Base-by-base conservation (phyloP, 2,797 vertebrate species). In the Urosaurus nigricauda region DNA sequence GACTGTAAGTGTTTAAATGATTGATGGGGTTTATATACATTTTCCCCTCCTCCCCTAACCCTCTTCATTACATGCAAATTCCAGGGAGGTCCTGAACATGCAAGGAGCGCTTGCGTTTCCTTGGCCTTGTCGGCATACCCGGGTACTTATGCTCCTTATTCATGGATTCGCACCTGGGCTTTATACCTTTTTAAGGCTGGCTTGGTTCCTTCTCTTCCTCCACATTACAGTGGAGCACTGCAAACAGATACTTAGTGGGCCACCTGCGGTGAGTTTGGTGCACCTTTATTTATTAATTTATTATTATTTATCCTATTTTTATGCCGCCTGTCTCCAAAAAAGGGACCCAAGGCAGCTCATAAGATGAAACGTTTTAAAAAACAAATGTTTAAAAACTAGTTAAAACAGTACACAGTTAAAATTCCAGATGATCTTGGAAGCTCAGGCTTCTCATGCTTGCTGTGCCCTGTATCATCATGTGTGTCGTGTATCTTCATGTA, bases 1-100 rank as follows among this genome's bases (percentile, higher is more conserved):
- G 96, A 96, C 96, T 97, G 95, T 32, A 97, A 96, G 96, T 96
- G 96, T 96, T 96, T 96, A 94, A 96, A 95, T 97, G 95, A 97
- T 97, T 96, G 95, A 97, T 97, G 95, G 89, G 93, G 91, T 95
- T 83, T 75, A 53, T 68, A 68, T 81, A 51, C 37, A 65, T 65
- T 60, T 75, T 5, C 2, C 70, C 32, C 77, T 17, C 78, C 58
- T n/a, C 58, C 16, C 95, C 96, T 96, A 95, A 94, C 95, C 94
- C 92, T 51, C 93, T 77, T 94, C 95, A 97, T 97, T 97, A 94
- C 92, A 94, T 94, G 90, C 93, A 96, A 96, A 95, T 95, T 95
- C 91, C 81, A 91, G 95, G 97, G 96, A 96, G 95, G 96, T 95
- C 95, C 96, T 94, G 93, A 95, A 92, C 93, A 88, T 93, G 90